phyloP scores from a whole-genome alignment of 2,797 vertebrate genomes.

The Rhabdophis nuchalis region DNA sequence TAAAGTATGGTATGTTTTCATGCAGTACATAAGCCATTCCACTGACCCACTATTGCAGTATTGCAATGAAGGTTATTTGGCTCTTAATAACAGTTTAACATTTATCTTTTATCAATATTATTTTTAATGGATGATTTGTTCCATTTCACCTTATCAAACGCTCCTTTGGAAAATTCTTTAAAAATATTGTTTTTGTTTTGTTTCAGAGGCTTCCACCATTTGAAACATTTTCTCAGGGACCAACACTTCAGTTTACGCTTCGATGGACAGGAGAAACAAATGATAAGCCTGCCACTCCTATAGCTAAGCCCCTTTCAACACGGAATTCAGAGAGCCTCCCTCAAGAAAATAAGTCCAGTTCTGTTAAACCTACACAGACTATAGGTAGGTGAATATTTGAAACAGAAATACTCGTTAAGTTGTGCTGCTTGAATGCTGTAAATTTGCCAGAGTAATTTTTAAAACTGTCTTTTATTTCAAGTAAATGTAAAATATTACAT shows the following conservation, averaged over 20 bases:
- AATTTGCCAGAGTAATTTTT: background rate
- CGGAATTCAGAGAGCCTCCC: constrained; percentile 91
- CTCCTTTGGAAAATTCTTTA: background rate
- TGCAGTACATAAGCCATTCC: background rate
- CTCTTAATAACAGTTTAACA: background rate
- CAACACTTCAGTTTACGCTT: constrained; percentile 96
- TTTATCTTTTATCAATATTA: background rate
- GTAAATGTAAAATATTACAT: background rate
- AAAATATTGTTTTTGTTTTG: background rate
- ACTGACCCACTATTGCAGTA: background rate
- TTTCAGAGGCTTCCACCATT: constrained; percentile 92
- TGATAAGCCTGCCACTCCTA: constrained; percentile 89
- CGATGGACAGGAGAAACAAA: constrained; percentile 92
- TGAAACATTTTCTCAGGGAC: constrained; percentile 99
- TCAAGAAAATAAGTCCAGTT: constrained; percentile 88
- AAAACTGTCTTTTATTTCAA: background rate
- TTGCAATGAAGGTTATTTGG: background rate
- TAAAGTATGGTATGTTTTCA: background rate
- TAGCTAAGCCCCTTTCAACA: constrained; percentile 93
- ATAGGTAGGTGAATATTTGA: constrained; percentile 77
- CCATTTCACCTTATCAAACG: background rate
- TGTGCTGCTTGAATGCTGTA: background rate
- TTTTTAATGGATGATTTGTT: background rate
- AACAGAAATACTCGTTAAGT: background rate
- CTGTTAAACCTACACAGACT: constrained; percentile 85